Evolutionary conservation across 2,797 vertebrate genomes (phyloP).

Genomic region (Anas bahamensis): DNA sequence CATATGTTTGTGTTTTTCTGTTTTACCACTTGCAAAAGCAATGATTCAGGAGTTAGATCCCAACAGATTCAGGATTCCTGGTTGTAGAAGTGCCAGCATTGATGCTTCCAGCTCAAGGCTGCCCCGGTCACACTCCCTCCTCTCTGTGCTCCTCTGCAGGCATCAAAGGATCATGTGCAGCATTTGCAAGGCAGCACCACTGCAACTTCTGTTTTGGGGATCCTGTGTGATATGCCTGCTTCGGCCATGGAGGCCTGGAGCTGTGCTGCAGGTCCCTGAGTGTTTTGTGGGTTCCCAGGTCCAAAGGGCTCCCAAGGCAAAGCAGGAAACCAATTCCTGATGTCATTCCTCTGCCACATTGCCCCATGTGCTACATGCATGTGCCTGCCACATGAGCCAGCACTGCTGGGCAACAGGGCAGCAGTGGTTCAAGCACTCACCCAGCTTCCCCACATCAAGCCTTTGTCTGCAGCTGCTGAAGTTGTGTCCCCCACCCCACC

Average conservation of each 20-base stretch:
- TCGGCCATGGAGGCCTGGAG: fast-evolving
- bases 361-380: fast-evolving
- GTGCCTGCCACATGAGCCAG: neutral
- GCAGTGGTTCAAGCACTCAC: fast-evolving
- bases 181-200: neutral
- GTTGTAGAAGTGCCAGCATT: no score
- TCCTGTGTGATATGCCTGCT: neutral
- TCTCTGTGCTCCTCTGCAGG: neutral
- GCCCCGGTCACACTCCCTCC: neutral
- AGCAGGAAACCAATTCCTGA: neutral
- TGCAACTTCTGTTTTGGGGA: neutral
- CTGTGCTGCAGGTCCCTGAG: neutral
- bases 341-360: neutral
- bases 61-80: fast-evolving
- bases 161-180: neutral
- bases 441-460: neutral
- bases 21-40: neutral
- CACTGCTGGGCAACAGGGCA: neutral
- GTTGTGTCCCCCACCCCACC: no score
- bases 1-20: neutral
- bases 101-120: neutral
- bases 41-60: neutral
- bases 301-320: neutral
- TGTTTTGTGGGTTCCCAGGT: neutral
- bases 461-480: neutral